Evolutionary conservation across 2,113 vertebrate genomes (phyloP).

Genomic region (Ctenodactylus gundi): DNA sequence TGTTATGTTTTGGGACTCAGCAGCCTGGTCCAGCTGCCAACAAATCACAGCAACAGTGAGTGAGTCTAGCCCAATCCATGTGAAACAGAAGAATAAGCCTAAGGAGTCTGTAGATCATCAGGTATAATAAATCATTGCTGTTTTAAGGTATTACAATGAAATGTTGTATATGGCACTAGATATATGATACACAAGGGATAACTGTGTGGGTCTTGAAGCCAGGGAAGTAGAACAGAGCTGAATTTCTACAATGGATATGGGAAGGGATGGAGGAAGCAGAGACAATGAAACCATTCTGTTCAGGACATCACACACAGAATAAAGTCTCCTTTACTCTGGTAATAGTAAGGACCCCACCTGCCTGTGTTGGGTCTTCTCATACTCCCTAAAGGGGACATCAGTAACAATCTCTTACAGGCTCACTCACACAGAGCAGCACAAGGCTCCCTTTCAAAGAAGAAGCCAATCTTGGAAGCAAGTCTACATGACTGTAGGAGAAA

Average conservation of each 20-base stretch:
- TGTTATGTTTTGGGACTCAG: not conserved
- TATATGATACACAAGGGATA: not conserved
- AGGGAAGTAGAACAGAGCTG: not conserved
- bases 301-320: not conserved
- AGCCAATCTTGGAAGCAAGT: not conserved
- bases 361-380: not conserved
- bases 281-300: not conserved
- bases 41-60: not conserved
- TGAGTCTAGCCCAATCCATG: not conserved
- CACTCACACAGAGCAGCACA: not conserved
- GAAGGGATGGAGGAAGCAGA: not conserved
- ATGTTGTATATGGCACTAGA: not conserved
- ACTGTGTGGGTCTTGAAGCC: not conserved
- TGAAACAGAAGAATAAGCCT: not conserved
- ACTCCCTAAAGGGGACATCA: not conserved
- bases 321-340: not conserved
- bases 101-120: not conserved
- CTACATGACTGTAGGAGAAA: not conserved
- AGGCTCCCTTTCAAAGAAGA: not conserved
- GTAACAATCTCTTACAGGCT: not conserved
- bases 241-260: not conserved
- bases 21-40: not conserved
- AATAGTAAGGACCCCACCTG: not conserved
- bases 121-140: not conserved
- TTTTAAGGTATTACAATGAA: not conserved